Base-by-base conservation (phyloP, 92 coral and sea anemone species). In the Parazoanthus darwini region DNA sequence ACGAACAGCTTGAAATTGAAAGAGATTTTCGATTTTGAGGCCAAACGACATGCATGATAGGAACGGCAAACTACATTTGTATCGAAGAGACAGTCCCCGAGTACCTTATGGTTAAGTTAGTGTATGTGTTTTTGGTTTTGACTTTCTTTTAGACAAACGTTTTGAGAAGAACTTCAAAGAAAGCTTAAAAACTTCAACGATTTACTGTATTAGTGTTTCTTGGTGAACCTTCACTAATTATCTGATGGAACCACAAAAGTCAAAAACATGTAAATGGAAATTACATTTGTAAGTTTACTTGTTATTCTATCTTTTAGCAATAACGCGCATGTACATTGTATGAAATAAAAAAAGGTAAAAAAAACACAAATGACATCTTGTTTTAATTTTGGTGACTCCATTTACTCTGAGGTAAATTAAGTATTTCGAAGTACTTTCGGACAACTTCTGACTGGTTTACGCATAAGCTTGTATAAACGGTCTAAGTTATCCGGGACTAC, bases 1-100 rank as follows among this genome's bases (percentile, higher is more conserved):
- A 54, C 11, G 54, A 72, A 25, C 79, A 84, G 22, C 29, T 70
- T 20, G 79, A 71, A 71, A 44, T 82, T 66, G 48, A 42, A 67
- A 66, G 37, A 44, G 56, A 82, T 22, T 20, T 66, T 67, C 56
- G 77, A 23, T 36, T 65, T 73, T 65, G 86, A 38, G 54, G 56
- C 23, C 0, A 16, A 25, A 67, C 58, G 54, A 22, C 38, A n/a
- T 23, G 2, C 0, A 4, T 5, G 7, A 42, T 8, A 23, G 42
- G 9, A 39, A n/a, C 54, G 39, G 82, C 58, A 63, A 63, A 3
- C n/a, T 63, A 14, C 22, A 6, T 23, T 58, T 58, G 10, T 8
- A 46, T 3, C 11, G 6, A 58, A 39, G 42, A 39, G 42, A 58
- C 66, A 23, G 26, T 3, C 70, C 33, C 33, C 16, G 25, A 63